Conservation (phyloP, 1,140 invertebrate genomes). For the Teleopsis dalmanni region DNA sequence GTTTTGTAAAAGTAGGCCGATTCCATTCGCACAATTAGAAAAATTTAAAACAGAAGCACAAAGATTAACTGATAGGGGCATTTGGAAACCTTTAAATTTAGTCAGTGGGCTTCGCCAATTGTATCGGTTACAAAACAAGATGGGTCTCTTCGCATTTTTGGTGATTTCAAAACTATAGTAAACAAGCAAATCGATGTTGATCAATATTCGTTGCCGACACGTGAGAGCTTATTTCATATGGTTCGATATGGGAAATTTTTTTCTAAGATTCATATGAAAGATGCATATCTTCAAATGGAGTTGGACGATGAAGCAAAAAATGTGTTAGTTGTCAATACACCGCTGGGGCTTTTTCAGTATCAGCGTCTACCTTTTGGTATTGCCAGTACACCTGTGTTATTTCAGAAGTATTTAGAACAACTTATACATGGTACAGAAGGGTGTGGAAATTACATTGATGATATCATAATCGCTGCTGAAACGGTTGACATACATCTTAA, state of each 20-base stretch:
- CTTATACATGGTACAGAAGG: slow-evolving; percentile 28
- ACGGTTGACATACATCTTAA: slow-evolving; percentile 24
- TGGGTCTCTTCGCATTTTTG: slow-evolving; percentile 41
- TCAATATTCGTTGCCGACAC: slow-evolving; percentile 30
- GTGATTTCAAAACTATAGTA: slow-evolving; percentile 43
- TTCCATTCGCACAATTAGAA: slow-evolving; percentile 24
- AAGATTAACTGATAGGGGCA: slow-evolving; percentile 14
- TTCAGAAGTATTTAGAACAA: slow-evolving; percentile 29
- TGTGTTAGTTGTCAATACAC: slow-evolving; percentile 23
- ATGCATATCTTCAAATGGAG: no score
- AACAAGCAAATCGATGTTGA: slow-evolving; percentile 36
- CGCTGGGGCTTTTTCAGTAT: slow-evolving; percentile 39
- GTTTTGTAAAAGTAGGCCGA: slow-evolving; percentile 6
- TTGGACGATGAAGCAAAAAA: slow-evolving; percentile 18
- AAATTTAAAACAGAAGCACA: slow-evolving; percentile 25
- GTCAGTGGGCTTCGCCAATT: slow-evolving; percentile 32
- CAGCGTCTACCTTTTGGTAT: slow-evolving; percentile 44
- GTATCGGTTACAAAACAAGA: slow-evolving; percentile 46
- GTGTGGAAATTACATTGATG: slow-evolving; percentile 37
- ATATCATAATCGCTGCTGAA: slow-evolving; percentile 27
- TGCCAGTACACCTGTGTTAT: slow-evolving; percentile 34
- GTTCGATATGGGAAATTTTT: slow-evolving; percentile 32
- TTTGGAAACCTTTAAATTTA: slow-evolving; percentile 26
- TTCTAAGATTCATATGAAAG: slow-evolving; percentile 23
- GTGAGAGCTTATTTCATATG: slow-evolving; percentile 32